Base-by-base conservation (phyloP, 2,888 invertebrate genomes). In the Sussaba pulchella region DNA sequence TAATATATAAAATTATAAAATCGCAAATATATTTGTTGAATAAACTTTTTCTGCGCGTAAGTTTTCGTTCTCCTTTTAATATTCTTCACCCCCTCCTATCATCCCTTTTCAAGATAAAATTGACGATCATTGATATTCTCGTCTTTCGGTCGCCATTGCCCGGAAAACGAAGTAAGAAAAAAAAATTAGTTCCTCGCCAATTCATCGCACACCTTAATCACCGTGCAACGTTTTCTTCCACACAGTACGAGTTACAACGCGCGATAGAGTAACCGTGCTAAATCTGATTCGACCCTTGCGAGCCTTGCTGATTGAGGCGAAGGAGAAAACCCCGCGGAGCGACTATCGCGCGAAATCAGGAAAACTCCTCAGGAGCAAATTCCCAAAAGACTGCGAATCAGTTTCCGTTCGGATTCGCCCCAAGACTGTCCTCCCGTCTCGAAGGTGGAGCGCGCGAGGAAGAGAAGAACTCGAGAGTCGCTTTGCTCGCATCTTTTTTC, bases 361-460 rank as follows among this genome's bases (percentile, higher is more conserved):
- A 86, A 79, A 79, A 78, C 74, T 78, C 77, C 45, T 6, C 45
- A 78, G 78, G 78, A 66, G 66, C 67, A 74, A 88, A 87, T 81
- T 88, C 89, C 89, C 89, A 82, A 87, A 88, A 87, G 89, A 87
- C 81, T 81, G 84, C 84, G 88, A 88, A 90, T 90, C 90, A 90
- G 89, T 88, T 86, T 87, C 84, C 82, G 86, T 87, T 87, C 81
- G 86, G 88, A 90, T 90, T 89, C 88, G 81, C 88, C 87, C 87
- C n/a, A 79, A 76, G 87, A 88, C 89, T 87, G 80, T 71, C n/a
- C 72, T 66, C 75, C 78, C 83, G 39, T 39, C 57, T 67, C 61
- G 61, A 69, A 63, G 76, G 72, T 69, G 78, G 69, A 63, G 64
- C 10, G 54, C n/a, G 57, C 41, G 36, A 79, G 61, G 66, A 75